These are phyloP conservation scores for Tribolium madens DNA, from an alignment of 1,140 invertebrate genomes.

Conservation along the genomic window DNA sequence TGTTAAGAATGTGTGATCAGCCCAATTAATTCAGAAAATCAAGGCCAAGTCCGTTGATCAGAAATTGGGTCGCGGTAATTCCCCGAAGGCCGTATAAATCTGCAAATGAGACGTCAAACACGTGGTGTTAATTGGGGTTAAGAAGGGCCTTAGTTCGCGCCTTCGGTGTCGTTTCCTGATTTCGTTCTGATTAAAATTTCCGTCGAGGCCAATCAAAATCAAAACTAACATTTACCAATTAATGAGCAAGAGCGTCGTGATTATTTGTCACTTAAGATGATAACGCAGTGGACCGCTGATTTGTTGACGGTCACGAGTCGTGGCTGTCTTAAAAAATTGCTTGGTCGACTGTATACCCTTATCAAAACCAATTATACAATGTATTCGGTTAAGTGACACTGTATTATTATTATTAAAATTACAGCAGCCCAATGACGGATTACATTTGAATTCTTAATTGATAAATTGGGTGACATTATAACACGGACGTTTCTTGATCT, in stretches of 20 bases:
- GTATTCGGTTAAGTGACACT: constrained; percentile 63
- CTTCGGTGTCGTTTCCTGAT: constrained; percentile 1
- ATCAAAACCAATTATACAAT: constrained; percentile 66
- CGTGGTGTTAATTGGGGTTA: constrained; percentile 25
- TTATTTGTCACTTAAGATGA: constrained; percentile 65
- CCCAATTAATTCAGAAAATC: too few relatives aligned
- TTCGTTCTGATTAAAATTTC: constrained; percentile 56
- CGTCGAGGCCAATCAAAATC: constrained; percentile 61
- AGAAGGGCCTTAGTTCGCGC: neutral
- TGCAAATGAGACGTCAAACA: constrained; percentile 50
- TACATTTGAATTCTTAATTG: constrained; percentile 63
- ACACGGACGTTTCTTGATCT: constrained; percentile 34
- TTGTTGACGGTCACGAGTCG: neutral
- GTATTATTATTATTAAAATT: constrained; percentile 64
- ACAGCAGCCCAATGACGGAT: constrained; percentile 59
- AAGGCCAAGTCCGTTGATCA: too few relatives aligned
- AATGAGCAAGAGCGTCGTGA: constrained; percentile 63
- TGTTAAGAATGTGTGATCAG: too few relatives aligned
- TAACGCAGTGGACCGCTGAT: constrained; percentile 55
- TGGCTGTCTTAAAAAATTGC: neutral
- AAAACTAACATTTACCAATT: constrained; percentile 64
- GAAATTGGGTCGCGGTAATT: constrained; percentile 50
- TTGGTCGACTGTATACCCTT: constrained; percentile 60
- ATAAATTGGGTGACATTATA: constrained; percentile 62
- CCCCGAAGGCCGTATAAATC: constrained; percentile 50